Base-by-base conservation (phyloP, 2,888 invertebrate species). In the Drosophila hamatofila region DNA sequence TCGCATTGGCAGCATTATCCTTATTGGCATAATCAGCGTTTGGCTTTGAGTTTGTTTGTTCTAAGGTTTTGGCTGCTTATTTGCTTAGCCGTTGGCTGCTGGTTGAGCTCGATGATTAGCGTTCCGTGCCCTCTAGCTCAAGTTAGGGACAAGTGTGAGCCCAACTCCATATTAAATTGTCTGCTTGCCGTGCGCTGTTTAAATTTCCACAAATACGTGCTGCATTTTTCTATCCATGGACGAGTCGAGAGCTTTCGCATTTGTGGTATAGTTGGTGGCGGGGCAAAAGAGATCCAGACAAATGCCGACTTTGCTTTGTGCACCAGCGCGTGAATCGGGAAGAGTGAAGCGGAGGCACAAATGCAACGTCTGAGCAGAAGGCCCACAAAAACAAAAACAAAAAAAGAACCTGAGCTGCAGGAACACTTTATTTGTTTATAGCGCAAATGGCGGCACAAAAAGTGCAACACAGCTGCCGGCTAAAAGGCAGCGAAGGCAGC, bases 221-320 rank as follows among this genome's bases (percentile, higher is more conserved):
- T 72, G 75, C 58, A 76, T 62, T 73, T 81, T 80, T 80, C 64
- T 75, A 75, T 78, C 76, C 74, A 72, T 66, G 69, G 46, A 63
- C 71, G 66, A 56, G 74, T 71, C 55, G 62, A 75, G 71, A 73
- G 67, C 55, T 44, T 64, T 14, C 62, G 60, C 67, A 67, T 66
- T 83, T 83, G 81, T 71, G 87, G 63, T 69, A 56, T 67, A 68
- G 56, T 59, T 63, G 37, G 70, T 27, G 44, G 56, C 54, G 42
- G 49, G n/a, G 25, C 35, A 23, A 23, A 23, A 55, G 48, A 35
- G 55, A 23, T 21, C 56, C 68, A 72, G 66, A 72, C 64, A 83
- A 83, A 83, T 75, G 83, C 88, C 83, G 83, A 83, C 89, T 91
- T 91, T 90, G 81, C 83, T 91, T 90, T 90, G 90, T 91, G 88